Evolutionary conservation across 2,888 invertebrate genomes (phyloP).

Genomic region (Melipona bicolor): DNA sequence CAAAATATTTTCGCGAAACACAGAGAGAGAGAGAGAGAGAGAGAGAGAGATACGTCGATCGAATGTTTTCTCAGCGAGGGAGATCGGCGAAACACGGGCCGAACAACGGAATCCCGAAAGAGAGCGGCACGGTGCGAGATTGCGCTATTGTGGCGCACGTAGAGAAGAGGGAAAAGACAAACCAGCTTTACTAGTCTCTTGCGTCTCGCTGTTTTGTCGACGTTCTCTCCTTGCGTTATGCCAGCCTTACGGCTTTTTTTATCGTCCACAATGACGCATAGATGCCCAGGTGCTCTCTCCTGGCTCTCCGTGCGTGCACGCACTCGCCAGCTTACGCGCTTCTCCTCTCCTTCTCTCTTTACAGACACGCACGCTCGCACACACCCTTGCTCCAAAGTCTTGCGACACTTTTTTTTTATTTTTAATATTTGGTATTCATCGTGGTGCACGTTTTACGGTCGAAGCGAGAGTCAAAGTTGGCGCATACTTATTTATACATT

Average conservation of each 20-base stretch:
- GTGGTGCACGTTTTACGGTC: no score
- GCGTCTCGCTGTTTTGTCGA: constrained; percentile 63
- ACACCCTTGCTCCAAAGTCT: constrained; percentile 5
- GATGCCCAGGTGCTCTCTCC: constrained; percentile 67
- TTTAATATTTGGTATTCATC: no score
- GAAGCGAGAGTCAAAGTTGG: no score
- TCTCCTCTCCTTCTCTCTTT: not conserved
- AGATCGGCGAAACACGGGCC: not conserved
- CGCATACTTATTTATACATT: no score
- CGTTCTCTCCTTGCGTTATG: constrained; percentile 63
- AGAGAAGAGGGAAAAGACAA: constrained; percentile 62
- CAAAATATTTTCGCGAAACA: constrained; percentile 32
- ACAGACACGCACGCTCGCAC: not conserved
- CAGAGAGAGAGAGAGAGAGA: not conserved
- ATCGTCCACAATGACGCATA: constrained; percentile 71
- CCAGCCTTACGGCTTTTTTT: constrained; percentile 69
- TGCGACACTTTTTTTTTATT: constrained; percentile 30
- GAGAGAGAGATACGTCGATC: not conserved
- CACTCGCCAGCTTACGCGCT: constrained; percentile 21
- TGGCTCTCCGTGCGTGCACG: constrained; percentile 15
- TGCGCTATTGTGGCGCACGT: constrained; percentile 30
- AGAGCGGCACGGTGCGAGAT: constrained; percentile 23
- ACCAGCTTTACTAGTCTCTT: constrained; percentile 66
- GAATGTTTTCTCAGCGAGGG: not conserved
- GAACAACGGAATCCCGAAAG: not conserved